Base-by-base conservation (phyloP, 2,797 vertebrate species). In the Spheniscus humboldti region DNA sequence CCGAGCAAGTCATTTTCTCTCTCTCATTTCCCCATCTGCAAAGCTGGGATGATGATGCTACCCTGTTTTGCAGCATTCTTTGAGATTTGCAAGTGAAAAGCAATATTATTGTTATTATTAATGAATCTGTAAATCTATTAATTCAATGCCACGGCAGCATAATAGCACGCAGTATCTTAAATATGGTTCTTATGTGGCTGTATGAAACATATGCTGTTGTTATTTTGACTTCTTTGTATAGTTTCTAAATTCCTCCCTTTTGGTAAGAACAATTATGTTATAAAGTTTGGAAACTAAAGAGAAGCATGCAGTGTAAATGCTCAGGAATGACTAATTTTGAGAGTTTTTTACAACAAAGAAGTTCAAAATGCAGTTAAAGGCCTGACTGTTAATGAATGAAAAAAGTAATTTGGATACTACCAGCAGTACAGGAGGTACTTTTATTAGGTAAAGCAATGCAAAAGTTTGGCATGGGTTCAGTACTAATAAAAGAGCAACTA, bases 401-500 rank as follows among this genome's bases (percentile, higher is more conserved):
- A 86, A 83, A 94, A 96, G 93, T 84, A 57, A 94, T 97, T 95
- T 92, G 94, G 85, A 53, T 69, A 64, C 85, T 80, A 94, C 76
- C 73, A 8, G 91, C 94, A 84, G 87, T 75, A 73, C 92, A 92
- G 89, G 95, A 96, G 95, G 78, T 88, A 90, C 79, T 95, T 97
- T 96, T 94, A 92, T 94, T 91, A 94, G 94, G 94, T 92, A 95
- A 92, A 90, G 91, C 66, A 73, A 76, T 81, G 89, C 89, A 92
- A 84, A 96, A 95, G 69, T 94, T 96, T 97, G 97, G 96, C 96
- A 84, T 62, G 43, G 52, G 72, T 95, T 93, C 94, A 97, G 87
- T 63, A 97, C 88, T 86, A 96, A 96, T 96, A 97, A 96, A 96
- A 92, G 85, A 96, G 89, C 87, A 94, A 94, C 95, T 94, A 88